A percentile compares a stretch with the other conserved stretches of the same genome.
phyloP scores from a whole-genome alignment of 2,888 invertebrate genomes.

The Pogonocherus hispidulus region DNA sequence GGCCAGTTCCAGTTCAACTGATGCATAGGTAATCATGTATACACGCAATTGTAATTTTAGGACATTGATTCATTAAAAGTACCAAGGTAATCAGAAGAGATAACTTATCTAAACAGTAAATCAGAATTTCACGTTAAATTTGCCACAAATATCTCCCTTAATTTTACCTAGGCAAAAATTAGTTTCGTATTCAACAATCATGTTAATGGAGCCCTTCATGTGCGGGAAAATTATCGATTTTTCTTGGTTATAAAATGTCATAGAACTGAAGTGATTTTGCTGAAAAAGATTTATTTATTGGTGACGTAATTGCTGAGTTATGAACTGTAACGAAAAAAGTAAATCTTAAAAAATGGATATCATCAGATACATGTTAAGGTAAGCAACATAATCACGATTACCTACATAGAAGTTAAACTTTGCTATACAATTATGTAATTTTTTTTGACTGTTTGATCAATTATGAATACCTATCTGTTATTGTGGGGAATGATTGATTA shows the following conservation, averaged over 20 bases:
- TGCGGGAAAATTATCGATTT: constrained; percentile 28
- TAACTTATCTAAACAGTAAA: constrained; percentile 18
- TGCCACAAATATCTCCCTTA: background rate
- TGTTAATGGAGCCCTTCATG: constrained; percentile 6
- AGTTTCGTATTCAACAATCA: background rate
- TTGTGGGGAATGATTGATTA: too few relatives aligned
- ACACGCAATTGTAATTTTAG: constrained; percentile 11
- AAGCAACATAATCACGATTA: constrained; percentile 8
- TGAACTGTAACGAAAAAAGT: constrained; percentile 40
- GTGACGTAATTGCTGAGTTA: constrained; percentile 45
- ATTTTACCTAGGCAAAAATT: constrained; percentile 6
- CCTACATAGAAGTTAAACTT: background rate
- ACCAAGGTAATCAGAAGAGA: constrained; percentile 6
- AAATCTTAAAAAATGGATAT: constrained; percentile 37
- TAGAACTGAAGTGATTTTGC: constrained; percentile 32
- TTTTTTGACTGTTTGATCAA: too few relatives aligned
- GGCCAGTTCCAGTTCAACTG: constrained; percentile 15
- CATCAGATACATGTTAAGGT: constrained; percentile 35
- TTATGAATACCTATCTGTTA: too few relatives aligned
- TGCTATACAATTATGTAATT: background rate
- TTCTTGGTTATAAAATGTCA: constrained; percentile 31
- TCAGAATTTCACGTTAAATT: constrained; percentile 12
- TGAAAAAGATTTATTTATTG: constrained; percentile 34
- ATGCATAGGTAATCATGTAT: constrained; percentile 21
- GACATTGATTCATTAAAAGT: constrained; percentile 20